Percentiles rank a stretch among this genome's conserved stretches.
These are phyloP conservation scores for Drosophila pectinifera DNA, from an alignment of 1,140 invertebrate genomes.

Conservation along the genomic window DNA sequence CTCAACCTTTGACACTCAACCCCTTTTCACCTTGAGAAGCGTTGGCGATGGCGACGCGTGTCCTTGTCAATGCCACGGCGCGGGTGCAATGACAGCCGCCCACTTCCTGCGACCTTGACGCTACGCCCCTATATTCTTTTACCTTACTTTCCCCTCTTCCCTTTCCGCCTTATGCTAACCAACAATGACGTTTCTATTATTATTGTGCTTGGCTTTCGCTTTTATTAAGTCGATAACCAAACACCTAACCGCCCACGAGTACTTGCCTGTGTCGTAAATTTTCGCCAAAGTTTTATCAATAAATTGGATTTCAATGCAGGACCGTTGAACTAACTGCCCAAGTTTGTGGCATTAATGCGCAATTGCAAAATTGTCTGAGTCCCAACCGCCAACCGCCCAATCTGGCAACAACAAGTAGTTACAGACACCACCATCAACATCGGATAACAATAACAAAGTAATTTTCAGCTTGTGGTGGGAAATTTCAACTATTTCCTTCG, in stretches of 20 bases:
- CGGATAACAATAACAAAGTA: conserved; percentile 43
- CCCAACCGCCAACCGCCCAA: conserved; percentile 15
- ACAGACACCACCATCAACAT: conserved; percentile 7
- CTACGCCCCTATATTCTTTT: conserved; percentile 12
- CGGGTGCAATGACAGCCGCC: conserved; percentile 56
- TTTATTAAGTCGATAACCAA: conserved; percentile 76
- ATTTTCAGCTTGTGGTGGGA: conserved; percentile 42
- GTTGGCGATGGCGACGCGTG: conserved; percentile 35
- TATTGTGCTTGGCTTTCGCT: conserved; percentile 50
- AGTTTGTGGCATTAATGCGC: conserved; percentile 64
- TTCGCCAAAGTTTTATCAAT: conserved; percentile 78
- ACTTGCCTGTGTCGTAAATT: conserved; percentile 50
- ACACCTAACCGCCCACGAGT: conserved; percentile 38
- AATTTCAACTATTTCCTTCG: conserved; percentile 27
- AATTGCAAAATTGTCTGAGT: conserved; percentile 69
- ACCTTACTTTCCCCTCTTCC: too few relatives aligned
- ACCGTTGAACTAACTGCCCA: conserved; percentile 60
- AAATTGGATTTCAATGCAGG: conserved; percentile 64
- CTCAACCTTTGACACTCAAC: conserved; percentile 46
- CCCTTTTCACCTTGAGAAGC: conserved; percentile 41
- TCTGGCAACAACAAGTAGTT: conserved; percentile 30
- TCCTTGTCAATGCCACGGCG: conserved; percentile 62
- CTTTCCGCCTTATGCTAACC: conserved; percentile 48
- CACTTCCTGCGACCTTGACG: conserved; percentile 71
- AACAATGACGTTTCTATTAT: conserved; percentile 62